Evolutionary conservation across 1,140 invertebrate genomes (phyloP).

Genomic region (Triops longicaudatus): DNA sequence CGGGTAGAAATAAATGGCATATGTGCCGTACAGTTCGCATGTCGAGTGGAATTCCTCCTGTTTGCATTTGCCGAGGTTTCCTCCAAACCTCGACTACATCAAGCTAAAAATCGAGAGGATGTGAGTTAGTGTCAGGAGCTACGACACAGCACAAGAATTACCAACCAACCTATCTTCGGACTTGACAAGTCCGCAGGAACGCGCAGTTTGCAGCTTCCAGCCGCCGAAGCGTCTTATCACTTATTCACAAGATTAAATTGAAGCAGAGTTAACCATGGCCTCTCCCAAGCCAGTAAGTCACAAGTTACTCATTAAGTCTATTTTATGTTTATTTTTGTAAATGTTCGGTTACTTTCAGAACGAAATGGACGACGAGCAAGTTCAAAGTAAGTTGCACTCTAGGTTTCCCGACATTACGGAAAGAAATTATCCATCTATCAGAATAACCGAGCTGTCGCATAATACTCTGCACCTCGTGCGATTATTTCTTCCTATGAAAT

Average conservation of each 20-base stretch:
- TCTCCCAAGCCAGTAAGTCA: neutral
- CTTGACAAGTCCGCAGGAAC: neutral
- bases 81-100: neutral
- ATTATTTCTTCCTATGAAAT: too few relatives aligned
- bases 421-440: neutral
- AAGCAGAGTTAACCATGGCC: neutral
- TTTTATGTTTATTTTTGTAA: too few relatives aligned
- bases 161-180: neutral
- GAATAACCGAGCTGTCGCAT: too few relatives aligned
- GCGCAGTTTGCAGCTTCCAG: neutral
- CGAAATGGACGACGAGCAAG: conserved; percentile 5
- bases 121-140: neutral
- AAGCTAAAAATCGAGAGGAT: neutral
- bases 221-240: neutral
- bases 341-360: neutral
- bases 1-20: conserved; percentile 8
- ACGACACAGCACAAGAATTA: neutral
- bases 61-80: conserved; percentile 11
- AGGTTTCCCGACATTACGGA: neutral
- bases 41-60: conserved; percentile 10
- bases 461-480: too few relatives aligned
- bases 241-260: neutral
- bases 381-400: neutral
- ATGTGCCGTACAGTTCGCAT: neutral
- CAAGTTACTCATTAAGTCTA: too few relatives aligned